Evolutionary conservation across 2,797 vertebrate species (phyloP).

Genomic region (Muscicapa striata): DNA sequence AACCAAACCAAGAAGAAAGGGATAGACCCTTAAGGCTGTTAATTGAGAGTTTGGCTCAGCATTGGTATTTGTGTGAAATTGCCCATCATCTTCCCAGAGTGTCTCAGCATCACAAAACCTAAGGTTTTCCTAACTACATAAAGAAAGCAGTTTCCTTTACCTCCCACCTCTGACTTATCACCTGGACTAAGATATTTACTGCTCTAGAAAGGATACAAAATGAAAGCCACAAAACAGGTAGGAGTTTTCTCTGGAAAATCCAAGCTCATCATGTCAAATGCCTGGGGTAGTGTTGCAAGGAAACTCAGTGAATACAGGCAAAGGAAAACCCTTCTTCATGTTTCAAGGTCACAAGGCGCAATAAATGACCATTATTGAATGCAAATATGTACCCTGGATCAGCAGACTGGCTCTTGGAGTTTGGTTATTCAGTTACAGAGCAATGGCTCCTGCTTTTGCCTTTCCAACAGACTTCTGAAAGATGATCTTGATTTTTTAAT

Average conservation of each 20-base stretch:
- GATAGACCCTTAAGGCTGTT: not conserved
- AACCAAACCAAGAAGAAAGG: not conserved
- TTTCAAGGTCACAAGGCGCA: conserved; percentile 15
- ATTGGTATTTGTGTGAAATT: not conserved
- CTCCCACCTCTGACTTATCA: not conserved
- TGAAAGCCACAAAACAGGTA: not conserved
- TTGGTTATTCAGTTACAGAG: conserved; percentile 35
- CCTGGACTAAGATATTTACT: not conserved
- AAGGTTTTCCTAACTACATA: not conserved
- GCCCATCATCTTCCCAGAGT: not conserved
- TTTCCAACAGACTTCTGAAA: not conserved
- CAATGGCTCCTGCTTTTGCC: not conserved
- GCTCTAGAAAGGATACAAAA: not conserved
- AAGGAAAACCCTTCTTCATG: not conserved
- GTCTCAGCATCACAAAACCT: not conserved
- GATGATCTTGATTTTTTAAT: not conserved
- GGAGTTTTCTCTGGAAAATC: not conserved
- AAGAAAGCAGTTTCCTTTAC: not conserved
- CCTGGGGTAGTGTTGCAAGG: not conserved
- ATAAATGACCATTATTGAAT: not conserved
- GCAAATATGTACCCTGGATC: conserved; percentile 40
- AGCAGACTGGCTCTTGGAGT: not conserved
- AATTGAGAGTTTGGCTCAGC: not conserved
- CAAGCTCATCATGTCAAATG: not conserved
- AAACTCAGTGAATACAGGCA: not conserved